Percentiles rank a stretch among this genome's conserved stretches.
Conservation (phyloP, 2,113 vertebrate genomes). For the Ginglymostoma cirratum region DNA sequence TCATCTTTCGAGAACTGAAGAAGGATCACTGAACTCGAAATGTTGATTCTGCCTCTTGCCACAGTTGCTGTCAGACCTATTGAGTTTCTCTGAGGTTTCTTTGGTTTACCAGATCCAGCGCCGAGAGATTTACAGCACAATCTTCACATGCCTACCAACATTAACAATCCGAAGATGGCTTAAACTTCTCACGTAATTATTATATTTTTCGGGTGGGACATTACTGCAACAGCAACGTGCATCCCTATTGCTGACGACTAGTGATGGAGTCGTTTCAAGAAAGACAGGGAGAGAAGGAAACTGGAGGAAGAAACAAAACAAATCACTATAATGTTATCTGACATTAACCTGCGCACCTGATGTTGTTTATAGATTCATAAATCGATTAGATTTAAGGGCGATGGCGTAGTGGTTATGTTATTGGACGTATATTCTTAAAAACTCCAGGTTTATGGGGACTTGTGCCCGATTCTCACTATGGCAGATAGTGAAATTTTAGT, state of each 20-base stretch:
- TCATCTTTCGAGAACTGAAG: no score
- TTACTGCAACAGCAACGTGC: not conserved
- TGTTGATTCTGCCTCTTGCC: no score
- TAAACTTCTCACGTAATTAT: no score
- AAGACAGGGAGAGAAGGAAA: not conserved
- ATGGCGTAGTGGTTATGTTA: no score
- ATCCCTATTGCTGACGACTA: not conserved
- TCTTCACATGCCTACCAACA: not conserved
- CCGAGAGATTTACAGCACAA: not conserved
- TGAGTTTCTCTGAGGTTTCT: no score
- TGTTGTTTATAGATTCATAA: not conserved
- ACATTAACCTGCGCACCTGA: not conserved
- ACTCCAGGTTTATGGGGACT: no score
- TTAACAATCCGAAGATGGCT: not conserved
- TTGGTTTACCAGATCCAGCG: not conserved
- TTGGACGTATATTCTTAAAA: no score
- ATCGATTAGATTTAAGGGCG: no score
- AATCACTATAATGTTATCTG: not conserved
- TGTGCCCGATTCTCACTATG: no score
- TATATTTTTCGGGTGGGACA: not conserved
- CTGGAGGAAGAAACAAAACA: not conserved
- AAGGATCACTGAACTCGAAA: no score
- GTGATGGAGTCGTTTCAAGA: not conserved
- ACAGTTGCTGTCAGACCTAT: no score
- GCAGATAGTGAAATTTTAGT: no score